A percentile compares a stretch with the other conserved stretches of the same genome.
Conservation (phyloP, 1,140 invertebrate species). For the Zaprionus ghesquierei region DNA sequence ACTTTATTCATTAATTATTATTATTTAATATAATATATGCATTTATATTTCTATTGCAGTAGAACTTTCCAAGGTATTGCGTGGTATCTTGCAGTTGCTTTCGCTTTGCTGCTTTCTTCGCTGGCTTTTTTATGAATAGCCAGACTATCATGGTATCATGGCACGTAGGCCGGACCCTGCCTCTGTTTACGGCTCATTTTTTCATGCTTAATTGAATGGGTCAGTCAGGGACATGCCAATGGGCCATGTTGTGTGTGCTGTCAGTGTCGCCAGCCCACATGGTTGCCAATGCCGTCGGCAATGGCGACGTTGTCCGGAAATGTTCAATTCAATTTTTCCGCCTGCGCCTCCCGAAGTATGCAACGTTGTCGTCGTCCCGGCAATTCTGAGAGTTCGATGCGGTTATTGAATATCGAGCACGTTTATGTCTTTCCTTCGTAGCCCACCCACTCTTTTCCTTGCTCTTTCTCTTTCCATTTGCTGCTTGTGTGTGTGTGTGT, state of each 20-base stretch:
- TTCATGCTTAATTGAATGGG: constrained; percentile 83
- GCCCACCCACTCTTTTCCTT: background rate
- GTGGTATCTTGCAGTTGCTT: too few relatives aligned
- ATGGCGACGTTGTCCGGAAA: constrained; percentile 39
- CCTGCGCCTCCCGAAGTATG: constrained; percentile 2
- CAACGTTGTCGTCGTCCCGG: constrained; percentile 1
- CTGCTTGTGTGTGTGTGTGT: background rate
- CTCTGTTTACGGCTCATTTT: constrained; percentile 41
- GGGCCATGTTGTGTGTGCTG: constrained; percentile 26
- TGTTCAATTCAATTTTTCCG: constrained; percentile 77
- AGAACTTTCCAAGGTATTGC: too few relatives aligned
- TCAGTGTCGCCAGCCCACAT: constrained; percentile 57
- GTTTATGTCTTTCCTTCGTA: constrained; percentile 25
- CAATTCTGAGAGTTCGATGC: constrained; percentile 27
- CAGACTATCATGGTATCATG: constrained; percentile 44
- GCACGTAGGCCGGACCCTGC: constrained; percentile 25
- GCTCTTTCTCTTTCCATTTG: constrained; percentile 15
- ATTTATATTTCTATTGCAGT: too few relatives aligned
- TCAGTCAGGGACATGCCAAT: constrained; percentile 63
- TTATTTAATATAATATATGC: too few relatives aligned
- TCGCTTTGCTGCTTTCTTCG: too few relatives aligned
- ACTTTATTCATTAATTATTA: too few relatives aligned
- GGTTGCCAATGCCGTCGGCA: constrained; percentile 48
- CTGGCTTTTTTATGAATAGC: constrained; percentile 38
- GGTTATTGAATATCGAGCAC: constrained; percentile 79